Percentiles rank a stretch among this genome's conserved stretches.
These are phyloP conservation scores for Tokudaia tokunoshimensis DNA, from an alignment of 2,797 vertebrate species.

Conservation along the genomic window DNA sequence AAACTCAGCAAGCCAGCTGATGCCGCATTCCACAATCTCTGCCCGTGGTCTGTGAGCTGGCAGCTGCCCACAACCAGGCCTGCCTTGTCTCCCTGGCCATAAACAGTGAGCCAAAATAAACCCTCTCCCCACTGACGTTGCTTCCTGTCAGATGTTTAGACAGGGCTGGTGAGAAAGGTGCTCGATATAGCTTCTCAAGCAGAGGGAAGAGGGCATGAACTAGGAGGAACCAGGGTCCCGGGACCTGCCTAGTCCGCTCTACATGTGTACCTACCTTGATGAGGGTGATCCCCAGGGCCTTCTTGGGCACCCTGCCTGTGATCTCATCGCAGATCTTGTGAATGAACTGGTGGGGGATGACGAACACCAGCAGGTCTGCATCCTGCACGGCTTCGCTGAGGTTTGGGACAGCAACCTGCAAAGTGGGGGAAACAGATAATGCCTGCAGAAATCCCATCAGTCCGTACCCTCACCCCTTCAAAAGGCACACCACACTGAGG, in stretches of 20 bases:
- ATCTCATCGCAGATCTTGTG: slow-evolving; percentile 94
- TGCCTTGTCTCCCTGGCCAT: neutral
- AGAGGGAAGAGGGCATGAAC: neutral
- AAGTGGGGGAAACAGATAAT: neutral
- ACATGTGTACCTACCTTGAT: slow-evolving; percentile 91
- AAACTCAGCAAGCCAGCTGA: neutral
- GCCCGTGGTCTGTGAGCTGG: neutral
- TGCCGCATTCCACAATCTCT: neutral
- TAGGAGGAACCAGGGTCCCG: accelerated
- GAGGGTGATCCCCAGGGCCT: slow-evolving; percentile 93
- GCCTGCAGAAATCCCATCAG: neutral
- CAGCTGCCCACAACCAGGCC: accelerated
- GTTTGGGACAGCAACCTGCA: slow-evolving; percentile 92
- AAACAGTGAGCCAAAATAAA: neutral
- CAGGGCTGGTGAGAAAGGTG: neutral
- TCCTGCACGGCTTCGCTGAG: slow-evolving; percentile 92
- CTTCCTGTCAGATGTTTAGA: neutral
- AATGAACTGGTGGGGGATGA: slow-evolving; percentile 97
- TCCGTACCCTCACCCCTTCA: neutral
- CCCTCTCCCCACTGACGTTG: neutral
- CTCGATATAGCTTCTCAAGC: neutral
- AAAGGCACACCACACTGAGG: neutral
- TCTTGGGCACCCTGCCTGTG: slow-evolving; percentile 90
- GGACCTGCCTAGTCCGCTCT: neutral
- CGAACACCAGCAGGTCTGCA: slow-evolving; percentile 95